Conservation (phyloP, 2,113 vertebrate species). For the Baryphthengus martii region DNA sequence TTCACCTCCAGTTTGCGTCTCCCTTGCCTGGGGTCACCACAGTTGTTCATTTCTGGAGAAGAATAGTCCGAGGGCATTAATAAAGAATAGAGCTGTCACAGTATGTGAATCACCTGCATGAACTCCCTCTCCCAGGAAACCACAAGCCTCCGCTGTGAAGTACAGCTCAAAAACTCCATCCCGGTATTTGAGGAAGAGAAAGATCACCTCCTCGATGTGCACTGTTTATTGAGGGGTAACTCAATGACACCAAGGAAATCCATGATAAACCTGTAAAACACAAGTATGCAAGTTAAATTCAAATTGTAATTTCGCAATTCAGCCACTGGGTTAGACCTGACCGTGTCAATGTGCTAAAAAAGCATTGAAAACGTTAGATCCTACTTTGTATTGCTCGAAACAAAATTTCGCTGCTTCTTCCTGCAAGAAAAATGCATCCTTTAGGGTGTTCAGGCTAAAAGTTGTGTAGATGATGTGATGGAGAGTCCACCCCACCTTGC, state of each 20-base stretch:
- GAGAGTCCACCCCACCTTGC: too few species aligned
- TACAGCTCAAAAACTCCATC: neutral
- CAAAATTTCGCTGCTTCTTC: neutral
- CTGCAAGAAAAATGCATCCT: neutral
- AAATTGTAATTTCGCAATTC: neutral
- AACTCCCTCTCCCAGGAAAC: neutral
- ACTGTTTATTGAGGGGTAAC: neutral
- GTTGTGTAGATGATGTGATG: neutral
- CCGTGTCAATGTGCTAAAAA: neutral
- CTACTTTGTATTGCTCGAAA: neutral
- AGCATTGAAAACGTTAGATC: neutral
- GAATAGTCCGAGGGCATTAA: neutral
- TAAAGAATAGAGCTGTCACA: neutral
- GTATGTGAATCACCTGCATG: neutral
- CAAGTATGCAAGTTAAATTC: neutral
- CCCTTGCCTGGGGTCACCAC: neutral
- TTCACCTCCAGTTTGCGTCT: neutral
- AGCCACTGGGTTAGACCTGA: neutral
- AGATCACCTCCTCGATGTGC: neutral
- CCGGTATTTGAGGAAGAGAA: neutral
- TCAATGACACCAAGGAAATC: neutral
- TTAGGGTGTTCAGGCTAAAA: neutral
- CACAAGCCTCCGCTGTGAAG: neutral
- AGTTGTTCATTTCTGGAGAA: neutral
- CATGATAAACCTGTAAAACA: neutral